Evolutionary conservation across 2,797 vertebrate species (phyloP).

Genomic region (Amphiprion clarkii): DNA sequence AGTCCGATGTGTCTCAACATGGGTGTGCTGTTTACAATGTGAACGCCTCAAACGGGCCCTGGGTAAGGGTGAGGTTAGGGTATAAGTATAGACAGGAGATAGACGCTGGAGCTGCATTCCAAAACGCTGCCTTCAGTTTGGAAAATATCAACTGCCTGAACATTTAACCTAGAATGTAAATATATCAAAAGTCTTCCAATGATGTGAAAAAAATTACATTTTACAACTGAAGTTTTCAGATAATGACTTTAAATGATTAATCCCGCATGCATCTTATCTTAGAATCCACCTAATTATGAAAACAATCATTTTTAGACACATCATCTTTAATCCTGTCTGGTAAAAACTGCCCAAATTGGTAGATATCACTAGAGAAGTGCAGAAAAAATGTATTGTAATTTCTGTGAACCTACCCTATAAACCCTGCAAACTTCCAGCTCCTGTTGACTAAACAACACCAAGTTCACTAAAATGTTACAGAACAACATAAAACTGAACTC

Average conservation of each 20-base stretch:
- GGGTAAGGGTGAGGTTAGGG: slow-evolving; percentile 38
- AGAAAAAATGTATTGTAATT: not conserved
- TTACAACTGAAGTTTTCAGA: no score
- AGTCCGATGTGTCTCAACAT: slow-evolving; percentile 64
- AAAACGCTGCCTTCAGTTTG: not conserved
- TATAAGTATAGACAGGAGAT: slow-evolving; percentile 42
- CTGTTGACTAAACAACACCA: not conserved
- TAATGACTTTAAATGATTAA: no score
- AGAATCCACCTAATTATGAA: no score
- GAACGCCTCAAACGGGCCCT: slow-evolving; percentile 30
- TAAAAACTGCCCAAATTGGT: no score
- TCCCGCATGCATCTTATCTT: no score
- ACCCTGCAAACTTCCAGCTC: not conserved
- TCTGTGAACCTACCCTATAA: not conserved
- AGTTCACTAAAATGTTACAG: no score
- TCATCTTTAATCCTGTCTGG: no score
- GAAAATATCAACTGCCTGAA: slow-evolving; percentile 14
- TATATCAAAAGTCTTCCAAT: not conserved
- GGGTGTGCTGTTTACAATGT: slow-evolving; percentile 62
- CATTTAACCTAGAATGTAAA: not conserved
- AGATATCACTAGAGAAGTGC: no score
- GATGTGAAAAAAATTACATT: not conserved
- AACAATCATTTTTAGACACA: no score
- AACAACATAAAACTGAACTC: no score
- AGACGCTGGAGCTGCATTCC: slow-evolving; percentile 12